A percentile compares a stretch with the other conserved stretches of the same genome.
These are phyloP conservation scores for Polymixis flavicincta DNA, from an alignment of 2,888 invertebrate genomes.

Conservation along the genomic window DNA sequence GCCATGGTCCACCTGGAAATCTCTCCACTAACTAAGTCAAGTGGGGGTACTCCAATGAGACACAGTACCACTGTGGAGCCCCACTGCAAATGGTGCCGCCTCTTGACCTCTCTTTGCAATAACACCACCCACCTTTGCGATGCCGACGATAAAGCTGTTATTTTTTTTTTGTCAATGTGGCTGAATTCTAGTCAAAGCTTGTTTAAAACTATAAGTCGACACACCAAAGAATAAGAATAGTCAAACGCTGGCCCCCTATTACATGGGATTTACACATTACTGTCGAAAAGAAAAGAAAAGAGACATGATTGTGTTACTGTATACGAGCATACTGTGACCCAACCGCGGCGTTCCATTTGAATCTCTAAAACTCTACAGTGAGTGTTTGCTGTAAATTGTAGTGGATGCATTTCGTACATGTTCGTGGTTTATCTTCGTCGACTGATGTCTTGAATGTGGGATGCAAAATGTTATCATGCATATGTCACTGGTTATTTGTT, in stretches of 20 bases:
- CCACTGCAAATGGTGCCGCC: background rate
- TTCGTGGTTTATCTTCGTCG: conserved; percentile 73
- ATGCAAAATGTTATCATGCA: conserved; percentile 69
- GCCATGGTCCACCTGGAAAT: too few species aligned
- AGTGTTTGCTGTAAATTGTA: conserved; percentile 77
- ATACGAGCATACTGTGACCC: conserved; percentile 25
- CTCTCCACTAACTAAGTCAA: background rate
- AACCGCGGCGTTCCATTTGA: conserved; percentile 66
- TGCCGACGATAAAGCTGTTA: too few species aligned
- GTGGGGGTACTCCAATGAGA: background rate
- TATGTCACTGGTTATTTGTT: conserved; percentile 61
- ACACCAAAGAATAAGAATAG: too few species aligned
- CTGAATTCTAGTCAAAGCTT: background rate
- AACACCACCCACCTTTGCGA: too few species aligned
- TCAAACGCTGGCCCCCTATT: background rate
- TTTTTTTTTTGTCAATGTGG: too few species aligned
- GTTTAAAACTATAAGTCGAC: background rate
- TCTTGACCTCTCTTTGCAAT: background rate
- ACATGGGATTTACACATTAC: background rate
- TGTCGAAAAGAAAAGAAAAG: background rate
- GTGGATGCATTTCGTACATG: conserved; percentile 70
- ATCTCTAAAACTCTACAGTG: conserved; percentile 70
- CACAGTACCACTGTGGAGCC: background rate
- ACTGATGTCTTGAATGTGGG: conserved; percentile 74
- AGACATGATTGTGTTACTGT: conserved; percentile 9